These are phyloP conservation scores for Nemotelus pantherinus DNA, from an alignment of 2,888 invertebrate genomes.

Conservation along the genomic window DNA sequence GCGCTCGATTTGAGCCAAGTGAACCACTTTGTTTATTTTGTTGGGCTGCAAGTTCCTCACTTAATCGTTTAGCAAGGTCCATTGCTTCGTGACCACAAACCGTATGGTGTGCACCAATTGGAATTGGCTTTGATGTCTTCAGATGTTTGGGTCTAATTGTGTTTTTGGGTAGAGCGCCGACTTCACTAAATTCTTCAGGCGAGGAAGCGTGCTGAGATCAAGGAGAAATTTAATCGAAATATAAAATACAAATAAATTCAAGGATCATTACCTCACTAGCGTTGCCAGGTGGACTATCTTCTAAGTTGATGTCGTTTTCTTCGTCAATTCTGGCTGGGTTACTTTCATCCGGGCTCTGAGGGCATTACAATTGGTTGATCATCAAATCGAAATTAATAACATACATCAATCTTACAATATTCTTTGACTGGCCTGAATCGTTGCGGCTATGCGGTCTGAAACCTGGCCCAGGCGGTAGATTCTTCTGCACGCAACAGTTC, in stretches of 20 bases:
- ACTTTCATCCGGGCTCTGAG: conserved; percentile 72
- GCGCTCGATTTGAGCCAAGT: conserved; percentile 61
- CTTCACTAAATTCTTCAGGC: conserved; percentile 55
- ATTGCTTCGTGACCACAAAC: conserved; percentile 85
- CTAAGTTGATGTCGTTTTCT: conserved; percentile 68
- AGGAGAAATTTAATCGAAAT: neutral
- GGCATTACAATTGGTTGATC: conserved; percentile 51
- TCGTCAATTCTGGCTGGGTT: conserved; percentile 77
- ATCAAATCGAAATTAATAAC: conserved; percentile 35
- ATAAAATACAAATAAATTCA: neutral
- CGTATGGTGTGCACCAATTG: conserved; percentile 75
- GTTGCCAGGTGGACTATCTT: conserved; percentile 55
- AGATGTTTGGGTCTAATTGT: conserved; percentile 63
- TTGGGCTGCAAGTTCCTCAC: conserved; percentile 69
- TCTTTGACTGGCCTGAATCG: conserved; percentile 76
- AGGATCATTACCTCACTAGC: conserved; percentile 54
- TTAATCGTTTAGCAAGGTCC: conserved; percentile 76
- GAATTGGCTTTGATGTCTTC: conserved; percentile 78
- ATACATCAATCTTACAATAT: conserved; percentile 64
- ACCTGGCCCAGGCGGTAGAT: conserved; percentile 91
- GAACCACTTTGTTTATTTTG: conserved; percentile 57
- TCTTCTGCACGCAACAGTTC: conserved; percentile 95
- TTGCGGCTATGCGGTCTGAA: conserved; percentile 92
- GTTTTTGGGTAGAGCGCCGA: conserved; percentile 57
- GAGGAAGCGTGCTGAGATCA: conserved; percentile 47